Percentiles rank a stretch among this genome's conserved stretches.
These are phyloP conservation scores for Halcyon chelicuti DNA, from an alignment of 2,797 vertebrate genomes.

Conservation along the genomic window DNA sequence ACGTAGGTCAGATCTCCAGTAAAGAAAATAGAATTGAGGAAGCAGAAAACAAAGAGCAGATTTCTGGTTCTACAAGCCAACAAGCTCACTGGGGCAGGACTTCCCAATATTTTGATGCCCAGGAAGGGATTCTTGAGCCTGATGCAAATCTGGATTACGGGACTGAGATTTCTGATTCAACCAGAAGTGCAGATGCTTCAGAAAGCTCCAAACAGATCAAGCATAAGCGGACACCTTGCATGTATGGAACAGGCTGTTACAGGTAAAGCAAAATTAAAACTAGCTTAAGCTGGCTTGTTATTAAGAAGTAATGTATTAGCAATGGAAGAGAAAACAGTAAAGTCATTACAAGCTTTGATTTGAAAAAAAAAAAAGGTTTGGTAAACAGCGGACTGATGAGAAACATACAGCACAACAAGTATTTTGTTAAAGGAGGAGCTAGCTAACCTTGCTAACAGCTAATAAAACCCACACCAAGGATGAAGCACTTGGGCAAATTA, in stretches of 20 bases:
- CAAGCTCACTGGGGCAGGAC: background rate
- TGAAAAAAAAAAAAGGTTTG: background rate
- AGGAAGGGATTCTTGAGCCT: slow-evolving; percentile 11
- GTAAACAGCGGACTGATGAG: background rate
- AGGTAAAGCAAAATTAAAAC: slow-evolving; percentile 80
- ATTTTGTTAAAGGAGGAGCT: background rate
- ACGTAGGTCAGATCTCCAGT: background rate
- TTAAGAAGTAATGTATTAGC: background rate
- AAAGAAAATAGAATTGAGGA: slow-evolving; percentile 1
- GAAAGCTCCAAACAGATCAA: slow-evolving; percentile 50
- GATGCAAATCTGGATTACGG: slow-evolving; percentile 2
- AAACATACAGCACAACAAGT: background rate
- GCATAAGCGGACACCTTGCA: slow-evolving; percentile 81
- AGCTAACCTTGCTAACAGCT: background rate
- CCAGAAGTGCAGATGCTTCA: slow-evolving; percentile 16
- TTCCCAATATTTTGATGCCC: background rate
- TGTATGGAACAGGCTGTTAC: slow-evolving; percentile 90
- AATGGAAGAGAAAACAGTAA: background rate
- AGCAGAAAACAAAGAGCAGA: slow-evolving; percentile 4
- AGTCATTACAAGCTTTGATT: background rate
- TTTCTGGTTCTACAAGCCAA: slow-evolving; percentile 2
- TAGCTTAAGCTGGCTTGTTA: background rate
- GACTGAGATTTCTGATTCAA: slow-evolving; percentile 31
- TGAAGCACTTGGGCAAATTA: background rate
- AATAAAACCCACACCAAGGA: background rate